These are phyloP conservation scores for Ceryle rudis DNA, from an alignment of 2,797 vertebrate species.

Conservation along the genomic window DNA sequence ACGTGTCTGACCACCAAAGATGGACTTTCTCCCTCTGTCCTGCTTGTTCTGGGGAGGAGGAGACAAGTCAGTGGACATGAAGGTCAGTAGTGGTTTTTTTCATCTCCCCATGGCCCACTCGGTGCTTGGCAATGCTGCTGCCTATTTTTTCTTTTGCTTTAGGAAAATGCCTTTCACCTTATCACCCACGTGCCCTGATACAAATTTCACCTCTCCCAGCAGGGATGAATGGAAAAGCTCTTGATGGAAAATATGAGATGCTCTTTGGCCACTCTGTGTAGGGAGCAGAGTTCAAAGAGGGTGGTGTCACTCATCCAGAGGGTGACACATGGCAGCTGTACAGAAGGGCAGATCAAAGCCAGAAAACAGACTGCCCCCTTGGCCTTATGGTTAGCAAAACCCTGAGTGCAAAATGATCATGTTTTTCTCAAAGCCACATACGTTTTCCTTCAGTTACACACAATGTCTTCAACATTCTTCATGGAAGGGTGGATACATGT, in stretches of 20 bases:
- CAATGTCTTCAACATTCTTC: background rate
- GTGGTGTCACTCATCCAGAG: background rate
- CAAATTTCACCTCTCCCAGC: background rate
- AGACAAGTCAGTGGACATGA: accelerated
- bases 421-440: background rate
- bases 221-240: constrained; percentile 20
- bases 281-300: background rate
- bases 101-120: background rate
- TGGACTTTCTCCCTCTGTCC: background rate
- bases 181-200: background rate
- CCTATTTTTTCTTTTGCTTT: background rate
- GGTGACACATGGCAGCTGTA: background rate
- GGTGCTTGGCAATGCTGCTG: background rate
- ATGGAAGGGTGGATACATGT: background rate
- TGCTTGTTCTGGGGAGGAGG: background rate
- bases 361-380: background rate
- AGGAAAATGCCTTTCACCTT: constrained; percentile 30
- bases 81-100: background rate
- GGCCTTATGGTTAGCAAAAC: background rate
- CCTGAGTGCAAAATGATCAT: background rate
- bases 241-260: background rate
- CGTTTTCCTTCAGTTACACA: background rate
- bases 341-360: constrained; percentile 1
- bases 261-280: background rate
- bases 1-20: background rate